Evolutionary conservation across 2,797 vertebrate genomes (phyloP), one percentile per base, ranked within the genome.

Genomic region (Mergus octosetaceus): DNA sequence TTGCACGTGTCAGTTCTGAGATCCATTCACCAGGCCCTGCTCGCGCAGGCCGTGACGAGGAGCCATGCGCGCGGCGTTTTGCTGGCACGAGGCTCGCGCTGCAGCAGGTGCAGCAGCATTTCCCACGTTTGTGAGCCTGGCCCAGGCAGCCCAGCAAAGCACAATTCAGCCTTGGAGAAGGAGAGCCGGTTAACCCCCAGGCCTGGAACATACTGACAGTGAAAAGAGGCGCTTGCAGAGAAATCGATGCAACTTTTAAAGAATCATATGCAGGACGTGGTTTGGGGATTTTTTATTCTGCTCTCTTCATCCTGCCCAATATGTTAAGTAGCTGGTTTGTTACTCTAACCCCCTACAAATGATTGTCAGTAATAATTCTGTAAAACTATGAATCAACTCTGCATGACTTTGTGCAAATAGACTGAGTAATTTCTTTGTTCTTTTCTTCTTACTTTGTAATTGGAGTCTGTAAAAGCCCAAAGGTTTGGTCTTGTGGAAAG

Each of bases 341-440:
- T 69, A 84, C 75, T 84, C 94, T 96, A 71, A 84, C 88, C 83
- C 95, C 95, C 94, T 95, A 81, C 95, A 96, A 96, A 96, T 90
- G 95, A 82, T 96, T 97, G 97, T 96, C 82, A 92, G 97, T 97
- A 96, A 97, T 97, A 97, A 97, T 97, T 98, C 96, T 97, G 78
- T 96, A 97, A 97, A 97, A 97, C 96, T 95, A 93, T 98, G 98
- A 98, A 98, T 98, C 97, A 97, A 97, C 97, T 97, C 97, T 97
- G 97, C 95, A 96, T 97, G 96, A 97, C 96, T 94, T 95, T 97
- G 95, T 95, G 93, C 97, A 98, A 98, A 98, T 97, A 98, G 96
- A 97, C 97, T 98, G 97, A 98, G 97, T 98, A 97, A 98, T 98
- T 96, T 97, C 98, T 98, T 98, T 98, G 97, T 98, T 98, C 97